Evolutionary conservation across 2,888 invertebrate species (phyloP).

Genomic region (Acleris emargana): DNA sequence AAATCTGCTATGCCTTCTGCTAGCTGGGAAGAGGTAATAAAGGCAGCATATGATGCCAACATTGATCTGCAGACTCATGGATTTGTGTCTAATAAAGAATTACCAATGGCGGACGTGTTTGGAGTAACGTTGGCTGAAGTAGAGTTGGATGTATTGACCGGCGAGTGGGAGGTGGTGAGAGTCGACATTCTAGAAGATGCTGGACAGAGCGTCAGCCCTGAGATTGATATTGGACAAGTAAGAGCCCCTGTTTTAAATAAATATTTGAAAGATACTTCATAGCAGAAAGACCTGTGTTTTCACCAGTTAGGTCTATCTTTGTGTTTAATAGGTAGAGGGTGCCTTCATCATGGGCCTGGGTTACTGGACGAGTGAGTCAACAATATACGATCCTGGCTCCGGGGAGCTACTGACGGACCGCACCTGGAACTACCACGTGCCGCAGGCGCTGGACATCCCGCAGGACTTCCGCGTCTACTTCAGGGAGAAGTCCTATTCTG

Average conservation of each 20-base stretch:
- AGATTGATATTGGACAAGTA: slow-evolving; percentile 87
- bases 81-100: slow-evolving; percentile 55
- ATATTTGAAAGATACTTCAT: no score
- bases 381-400: slow-evolving; percentile 78
- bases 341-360: slow-evolving; percentile 87
- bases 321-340: slow-evolving; percentile 80
- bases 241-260: slow-evolving; percentile 5
- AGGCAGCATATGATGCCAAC: slow-evolving; percentile 66
- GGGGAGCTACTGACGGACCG: slow-evolving; percentile 85
- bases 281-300: no score
- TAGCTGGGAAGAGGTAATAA: slow-evolving; percentile 79
- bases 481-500: slow-evolving; percentile 79
- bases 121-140: slow-evolving; percentile 86
- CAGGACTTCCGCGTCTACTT: slow-evolving; percentile 84
- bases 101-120: slow-evolving; percentile 64
- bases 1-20: slow-evolving; percentile 68
- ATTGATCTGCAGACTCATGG: slow-evolving; percentile 66
- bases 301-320: no score
- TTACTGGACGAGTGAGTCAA: slow-evolving; percentile 86
- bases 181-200: slow-evolving; percentile 88
- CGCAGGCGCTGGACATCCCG: slow-evolving; percentile 86
- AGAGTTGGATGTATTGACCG: slow-evolving; percentile 89
- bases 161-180: slow-evolving; percentile 85
- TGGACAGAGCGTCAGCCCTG: slow-evolving; percentile 86
- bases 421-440: slow-evolving; percentile 87